Evolutionary conservation across 2,888 invertebrate species (phyloP), one percentile per base, ranked within the genome.

Genomic region (Salpingus planirostris): DNA sequence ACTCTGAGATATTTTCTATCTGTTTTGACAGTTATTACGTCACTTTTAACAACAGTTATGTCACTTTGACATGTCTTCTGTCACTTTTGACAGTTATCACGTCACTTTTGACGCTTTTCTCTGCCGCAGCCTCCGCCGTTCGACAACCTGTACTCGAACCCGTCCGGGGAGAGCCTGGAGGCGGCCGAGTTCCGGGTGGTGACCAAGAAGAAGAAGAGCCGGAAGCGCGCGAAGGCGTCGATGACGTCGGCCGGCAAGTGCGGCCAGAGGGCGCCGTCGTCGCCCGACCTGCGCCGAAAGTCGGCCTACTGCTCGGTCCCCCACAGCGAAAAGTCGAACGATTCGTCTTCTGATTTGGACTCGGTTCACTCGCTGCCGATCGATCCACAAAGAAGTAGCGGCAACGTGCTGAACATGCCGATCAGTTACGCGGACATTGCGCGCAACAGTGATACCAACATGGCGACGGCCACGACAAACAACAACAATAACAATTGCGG

Each of bases 311-410:
- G 79, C 40, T 81, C 80, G 29, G 77, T 80, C 66, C 87, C 88
- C 31, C 85, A 85, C 40, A 81, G 80, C 51, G 88, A 88, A 55
- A 85, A 86, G 64, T 83, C 83, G 42, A 71, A 70, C 58, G 86
- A 85, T 60, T 86, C 87, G 49, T 84, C 83, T 57, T 84, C 83
- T 57, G 84, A 84, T 64, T 71, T 80, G 54, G 89, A 89, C 58
- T 87, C 87, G 10, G 84, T 87, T 46, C 86, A 87, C 66, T 88
- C 88, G 46, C 69, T 87, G 54, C 87, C 87, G 13, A 76, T 81
- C 26, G 70, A 71, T 23, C 33, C 38, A 12, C 33, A 33, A 22
- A 27, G 29, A 42, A 30, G 41, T 21, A 30, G 50, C 5, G n/a
- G n/a, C n/a, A n/a, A n/a, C n/a, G n/a, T n/a, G n/a, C 33, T 47